Percentiles rank a stretch among this genome's conserved stretches.
phyloP scores from a whole-genome alignment of 2,888 invertebrate species.

The Drosophila antonietae region DNA sequence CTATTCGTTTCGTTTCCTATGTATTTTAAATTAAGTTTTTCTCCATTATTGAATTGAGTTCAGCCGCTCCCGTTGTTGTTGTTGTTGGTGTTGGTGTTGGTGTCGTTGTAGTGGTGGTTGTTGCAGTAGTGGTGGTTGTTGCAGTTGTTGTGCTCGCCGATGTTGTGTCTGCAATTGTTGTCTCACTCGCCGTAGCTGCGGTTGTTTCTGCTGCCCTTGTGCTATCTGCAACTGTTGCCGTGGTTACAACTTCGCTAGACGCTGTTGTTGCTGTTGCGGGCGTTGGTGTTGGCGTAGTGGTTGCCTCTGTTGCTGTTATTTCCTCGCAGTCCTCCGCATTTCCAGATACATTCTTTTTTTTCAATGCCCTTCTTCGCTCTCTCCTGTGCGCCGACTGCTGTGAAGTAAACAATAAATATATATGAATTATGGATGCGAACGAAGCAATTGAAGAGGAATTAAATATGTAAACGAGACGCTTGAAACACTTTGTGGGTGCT shows the following conservation, averaged over 20 bases:
- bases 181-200: too few relatives aligned
- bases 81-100: constrained; percentile 23
- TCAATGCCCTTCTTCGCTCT: constrained; percentile 61
- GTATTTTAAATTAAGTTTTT: constrained; percentile 64
- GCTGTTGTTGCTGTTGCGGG: constrained; percentile 38
- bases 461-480: constrained; percentile 9
- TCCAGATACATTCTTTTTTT: constrained; percentile 57
- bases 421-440: background rate
- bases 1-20: constrained; percentile 48
- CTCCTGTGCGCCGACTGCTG: constrained; percentile 61
- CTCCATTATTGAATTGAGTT: constrained; percentile 55
- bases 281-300: constrained; percentile 29
- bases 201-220: background rate
- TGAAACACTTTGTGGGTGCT: constrained; percentile 25
- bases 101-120: constrained; percentile 39
- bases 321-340: constrained; percentile 43
- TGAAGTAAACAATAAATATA: constrained; percentile 5
- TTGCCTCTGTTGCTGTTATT: constrained; percentile 36
- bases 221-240: constrained; percentile 29
- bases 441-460: background rate
- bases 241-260: constrained; percentile 29
- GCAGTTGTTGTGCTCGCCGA: constrained; percentile 29
- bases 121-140: constrained; percentile 37
- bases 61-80: constrained; percentile 61
- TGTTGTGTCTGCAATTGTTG: background rate